These are phyloP conservation scores for Arvicanthis niloticus DNA, from an alignment of 2,113 vertebrate genomes.

Conservation along the genomic window DNA sequence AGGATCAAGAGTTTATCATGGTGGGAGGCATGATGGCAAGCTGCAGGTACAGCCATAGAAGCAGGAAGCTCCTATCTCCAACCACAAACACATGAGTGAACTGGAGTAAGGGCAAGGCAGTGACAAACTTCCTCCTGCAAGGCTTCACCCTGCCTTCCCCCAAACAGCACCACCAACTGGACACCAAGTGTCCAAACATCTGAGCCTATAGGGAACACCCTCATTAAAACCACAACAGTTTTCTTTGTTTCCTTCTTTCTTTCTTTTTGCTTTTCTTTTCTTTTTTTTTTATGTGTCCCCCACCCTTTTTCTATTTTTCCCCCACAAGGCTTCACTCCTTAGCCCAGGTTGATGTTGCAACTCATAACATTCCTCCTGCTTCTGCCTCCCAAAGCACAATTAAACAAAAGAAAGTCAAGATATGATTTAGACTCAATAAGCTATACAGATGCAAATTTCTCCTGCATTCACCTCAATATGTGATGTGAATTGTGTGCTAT, in stretches of 20 bases:
- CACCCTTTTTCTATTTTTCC: neutral
- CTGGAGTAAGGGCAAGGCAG: neutral
- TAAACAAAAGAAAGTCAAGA: conserved; percentile 11
- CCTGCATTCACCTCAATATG: neutral
- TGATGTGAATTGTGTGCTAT: neutral
- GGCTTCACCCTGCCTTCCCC: too few relatives aligned
- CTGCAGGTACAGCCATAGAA: neutral
- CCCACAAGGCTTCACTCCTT: neutral
- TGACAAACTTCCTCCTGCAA: neutral
- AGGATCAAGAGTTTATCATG: neutral
- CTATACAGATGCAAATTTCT: neutral
- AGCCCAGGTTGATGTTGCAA: neutral
- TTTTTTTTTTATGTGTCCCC: too few relatives aligned
- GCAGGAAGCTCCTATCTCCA: neutral
- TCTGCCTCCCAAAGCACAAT: neutral
- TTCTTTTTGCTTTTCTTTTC: too few relatives aligned
- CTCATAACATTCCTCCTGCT: neutral
- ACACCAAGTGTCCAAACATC: neutral
- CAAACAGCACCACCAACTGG: neutral
- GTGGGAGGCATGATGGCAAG: neutral
- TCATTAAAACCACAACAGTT: neutral
- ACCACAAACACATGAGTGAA: neutral
- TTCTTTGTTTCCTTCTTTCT: neutral
- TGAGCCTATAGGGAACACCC: neutral
- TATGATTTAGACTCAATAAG: neutral